Percentiles rank a stretch among this genome's conserved stretches.
Conservation (phyloP, 1,140 invertebrate genomes). For the Elysia chlorotica region DNA sequence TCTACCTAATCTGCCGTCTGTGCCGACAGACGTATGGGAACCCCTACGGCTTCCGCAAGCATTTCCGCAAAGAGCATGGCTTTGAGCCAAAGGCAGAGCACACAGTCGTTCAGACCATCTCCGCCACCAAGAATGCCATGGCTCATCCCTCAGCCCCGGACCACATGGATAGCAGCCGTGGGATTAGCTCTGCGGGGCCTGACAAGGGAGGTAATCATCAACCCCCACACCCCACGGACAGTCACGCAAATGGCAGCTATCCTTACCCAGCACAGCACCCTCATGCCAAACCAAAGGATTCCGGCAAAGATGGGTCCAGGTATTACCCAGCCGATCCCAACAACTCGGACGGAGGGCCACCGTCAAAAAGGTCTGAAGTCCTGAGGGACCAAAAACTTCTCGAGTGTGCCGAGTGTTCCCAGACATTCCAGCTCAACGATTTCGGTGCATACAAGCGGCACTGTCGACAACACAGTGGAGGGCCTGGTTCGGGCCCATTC, state of each 20-base stretch:
- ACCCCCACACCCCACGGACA: too few species aligned
- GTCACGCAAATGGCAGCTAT: not conserved
- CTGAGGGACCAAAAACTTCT: slow-evolving; percentile 41
- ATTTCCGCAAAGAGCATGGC: slow-evolving; percentile 56
- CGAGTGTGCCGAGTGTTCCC: slow-evolving; percentile 50
- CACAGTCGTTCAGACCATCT: slow-evolving; percentile 55
- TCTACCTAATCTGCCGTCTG: slow-evolving; percentile 53
- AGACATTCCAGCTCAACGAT: slow-evolving; percentile 55
- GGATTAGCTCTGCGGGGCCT: not conserved
- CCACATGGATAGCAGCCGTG: not conserved
- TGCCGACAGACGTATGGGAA: slow-evolving; percentile 58
- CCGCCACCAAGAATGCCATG: slow-evolving; percentile 48
- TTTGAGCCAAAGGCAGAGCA: slow-evolving; percentile 55
- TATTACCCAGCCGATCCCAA: not conserved
- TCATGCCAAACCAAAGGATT: too few species aligned
- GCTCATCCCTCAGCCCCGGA: not conserved
- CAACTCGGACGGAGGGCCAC: not conserved
- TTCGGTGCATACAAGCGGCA: slow-evolving; percentile 58
- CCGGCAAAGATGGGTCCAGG: not conserved
- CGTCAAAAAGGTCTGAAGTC: not conserved
- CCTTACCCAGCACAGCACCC: too few species aligned
- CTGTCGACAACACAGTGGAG: slow-evolving; percentile 46
- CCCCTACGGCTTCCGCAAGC: slow-evolving; percentile 56
- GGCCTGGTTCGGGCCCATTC: slow-evolving; percentile 33
- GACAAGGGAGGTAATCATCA: too few species aligned